Percentiles rank a stretch among this genome's conserved stretches.
phyloP scores from a whole-genome alignment of 2,113 vertebrate genomes.

The Trogon surrucura region DNA sequence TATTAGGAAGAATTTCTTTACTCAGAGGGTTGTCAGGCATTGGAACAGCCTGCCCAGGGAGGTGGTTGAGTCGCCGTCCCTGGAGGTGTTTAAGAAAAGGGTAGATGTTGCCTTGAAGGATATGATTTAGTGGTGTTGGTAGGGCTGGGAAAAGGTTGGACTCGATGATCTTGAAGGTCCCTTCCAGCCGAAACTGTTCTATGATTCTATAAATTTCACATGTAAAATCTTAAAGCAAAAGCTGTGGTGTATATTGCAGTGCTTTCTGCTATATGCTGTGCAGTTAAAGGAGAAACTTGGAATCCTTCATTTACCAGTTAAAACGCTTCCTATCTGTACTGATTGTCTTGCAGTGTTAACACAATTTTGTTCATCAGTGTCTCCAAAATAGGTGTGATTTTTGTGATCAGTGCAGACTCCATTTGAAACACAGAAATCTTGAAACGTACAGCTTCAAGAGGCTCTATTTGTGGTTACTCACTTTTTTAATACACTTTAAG shows the following conservation, averaged over 20 bases:
- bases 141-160: too few relatives aligned
- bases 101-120: too few relatives aligned
- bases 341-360: background rate
- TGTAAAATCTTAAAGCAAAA: background rate
- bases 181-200: too few relatives aligned
- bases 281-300: background rate
- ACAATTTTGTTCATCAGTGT: background rate
- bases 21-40: too few relatives aligned
- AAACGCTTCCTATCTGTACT: background rate
- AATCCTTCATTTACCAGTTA: background rate
- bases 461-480: background rate
- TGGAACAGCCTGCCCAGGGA: too few relatives aligned
- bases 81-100: too few relatives aligned
- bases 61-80: too few relatives aligned
- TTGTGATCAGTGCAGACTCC: background rate
- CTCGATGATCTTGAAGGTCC: too few relatives aligned
- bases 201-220: background rate
- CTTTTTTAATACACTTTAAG: background rate
- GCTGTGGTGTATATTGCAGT: background rate
- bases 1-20: too few relatives aligned
- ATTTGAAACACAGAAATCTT: background rate
- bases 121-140: too few relatives aligned
- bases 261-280: background rate
- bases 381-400: background rate
- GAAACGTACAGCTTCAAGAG: background rate